Evolutionary conservation across 2,888 invertebrate species (phyloP).

Genomic region (Agrotis clavis): DNA sequence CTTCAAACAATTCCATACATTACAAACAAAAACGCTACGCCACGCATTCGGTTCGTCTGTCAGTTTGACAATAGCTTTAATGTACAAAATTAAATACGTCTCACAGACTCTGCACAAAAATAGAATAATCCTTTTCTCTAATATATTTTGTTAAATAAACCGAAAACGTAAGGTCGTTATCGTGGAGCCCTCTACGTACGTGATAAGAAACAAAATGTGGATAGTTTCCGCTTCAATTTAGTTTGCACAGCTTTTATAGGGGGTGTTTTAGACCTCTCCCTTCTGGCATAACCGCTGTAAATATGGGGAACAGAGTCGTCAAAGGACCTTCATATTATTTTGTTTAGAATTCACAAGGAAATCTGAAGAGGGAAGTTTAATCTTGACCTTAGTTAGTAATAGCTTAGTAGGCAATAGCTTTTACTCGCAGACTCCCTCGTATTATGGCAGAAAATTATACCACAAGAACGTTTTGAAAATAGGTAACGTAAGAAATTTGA

Average conservation of each 20-base stretch:
- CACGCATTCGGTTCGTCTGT: too few relatives aligned
- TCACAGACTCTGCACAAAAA: neutral
- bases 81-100: neutral
- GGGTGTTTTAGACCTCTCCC: constrained; percentile 55
- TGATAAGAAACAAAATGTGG: constrained; percentile 75
- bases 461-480: too few relatives aligned
- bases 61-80: too few relatives aligned
- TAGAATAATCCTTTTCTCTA: constrained; percentile 56
- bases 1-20: too few relatives aligned
- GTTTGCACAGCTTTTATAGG: constrained; percentile 74
- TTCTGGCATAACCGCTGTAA: constrained; percentile 55
- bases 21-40: too few relatives aligned
- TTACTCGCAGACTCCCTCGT: too few relatives aligned
- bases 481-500: too few relatives aligned
- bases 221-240: constrained; percentile 76
- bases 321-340: constrained; percentile 59
- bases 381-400: neutral
- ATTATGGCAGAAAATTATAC: too few relatives aligned
- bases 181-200: constrained; percentile 72
- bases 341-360: constrained; percentile 4
- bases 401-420: neutral
- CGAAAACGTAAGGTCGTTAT: constrained; percentile 71
- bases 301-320: constrained; percentile 58
- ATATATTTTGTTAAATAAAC: constrained; percentile 69
- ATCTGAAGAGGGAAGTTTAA: neutral